These are phyloP conservation scores for Cyanocitta stelleri DNA, from an alignment of 2,113 vertebrate genomes.

Conservation along the genomic window DNA sequence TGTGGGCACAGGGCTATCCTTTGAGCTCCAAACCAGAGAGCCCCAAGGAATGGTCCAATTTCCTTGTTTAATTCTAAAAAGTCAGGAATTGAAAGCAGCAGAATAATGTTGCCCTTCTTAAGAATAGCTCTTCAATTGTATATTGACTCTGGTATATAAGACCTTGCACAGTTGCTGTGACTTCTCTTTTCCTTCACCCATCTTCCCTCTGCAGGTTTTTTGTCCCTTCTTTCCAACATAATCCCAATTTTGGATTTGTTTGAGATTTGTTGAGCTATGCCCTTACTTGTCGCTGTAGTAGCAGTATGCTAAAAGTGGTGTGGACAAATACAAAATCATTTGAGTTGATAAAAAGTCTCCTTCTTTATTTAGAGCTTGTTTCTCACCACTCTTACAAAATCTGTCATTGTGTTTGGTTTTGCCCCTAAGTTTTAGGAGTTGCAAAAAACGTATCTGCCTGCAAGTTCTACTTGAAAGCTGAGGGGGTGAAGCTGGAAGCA, in stretches of 20 bases:
- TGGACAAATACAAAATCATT: not conserved
- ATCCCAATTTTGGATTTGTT: not conserved
- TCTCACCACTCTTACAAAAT: not conserved
- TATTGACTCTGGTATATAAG: not conserved
- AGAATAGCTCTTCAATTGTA: not conserved
- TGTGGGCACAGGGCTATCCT: not conserved
- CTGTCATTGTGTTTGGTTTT: not conserved
- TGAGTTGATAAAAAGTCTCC: not conserved
- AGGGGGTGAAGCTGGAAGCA: not conserved
- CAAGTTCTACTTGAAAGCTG: not conserved
- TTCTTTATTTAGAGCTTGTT: not conserved
- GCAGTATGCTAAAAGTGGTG: not conserved
- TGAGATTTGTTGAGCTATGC: not conserved
- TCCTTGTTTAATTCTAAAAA: not conserved
- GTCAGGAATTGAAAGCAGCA: not conserved
- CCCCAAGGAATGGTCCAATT: rapidly evolving
- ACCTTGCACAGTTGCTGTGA: not conserved
- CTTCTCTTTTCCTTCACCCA: not conserved
- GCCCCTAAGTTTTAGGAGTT: not conserved
- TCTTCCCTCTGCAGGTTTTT: not conserved
- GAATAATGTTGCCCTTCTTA: not conserved
- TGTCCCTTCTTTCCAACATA: not conserved
- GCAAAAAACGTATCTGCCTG: not conserved
- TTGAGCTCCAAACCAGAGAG: not conserved
- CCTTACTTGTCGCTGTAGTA: not conserved